Evolutionary conservation across 2,888 invertebrate species (phyloP).

Genomic region (Acanthococcus lagerstroemiae): DNA sequence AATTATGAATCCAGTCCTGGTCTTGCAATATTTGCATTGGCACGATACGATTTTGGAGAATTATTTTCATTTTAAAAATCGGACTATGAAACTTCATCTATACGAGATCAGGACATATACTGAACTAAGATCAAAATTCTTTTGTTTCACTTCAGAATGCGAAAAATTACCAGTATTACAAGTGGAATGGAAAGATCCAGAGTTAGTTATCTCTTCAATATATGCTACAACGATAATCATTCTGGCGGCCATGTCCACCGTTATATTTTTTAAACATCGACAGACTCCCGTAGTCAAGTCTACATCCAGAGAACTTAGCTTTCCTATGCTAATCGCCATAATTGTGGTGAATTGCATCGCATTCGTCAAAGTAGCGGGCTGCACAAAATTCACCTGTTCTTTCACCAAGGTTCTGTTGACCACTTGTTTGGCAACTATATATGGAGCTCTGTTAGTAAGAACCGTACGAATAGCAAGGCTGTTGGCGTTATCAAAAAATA

Average conservation of each 20-base stretch:
- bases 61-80: too few relatives aligned
- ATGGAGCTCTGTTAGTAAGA: not conserved
- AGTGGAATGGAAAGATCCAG: constrained; percentile 49
- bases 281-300: constrained; percentile 69
- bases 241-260: constrained; percentile 50
- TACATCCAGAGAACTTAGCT: constrained; percentile 55
- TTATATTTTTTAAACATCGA: constrained; percentile 56
- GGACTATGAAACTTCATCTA: too few relatives aligned
- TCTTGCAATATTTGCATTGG: too few relatives aligned
- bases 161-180: not conserved
- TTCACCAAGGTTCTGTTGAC: too few relatives aligned
- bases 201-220: constrained; percentile 52
- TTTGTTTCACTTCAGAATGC: not conserved
- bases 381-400: too few relatives aligned
- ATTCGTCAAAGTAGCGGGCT: too few relatives aligned
- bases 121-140: too few relatives aligned
- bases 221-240: constrained; percentile 54
- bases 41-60: too few relatives aligned
- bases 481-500: not conserved
- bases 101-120: too few relatives aligned
- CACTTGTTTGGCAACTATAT: not conserved
- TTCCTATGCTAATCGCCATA: constrained; percentile 56
- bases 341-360: constrained; percentile 50
- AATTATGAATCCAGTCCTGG: too few relatives aligned
- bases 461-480: not conserved